These are phyloP conservation scores for Regulus satrapa DNA, from an alignment of 2,113 vertebrate genomes.

Conservation along the genomic window DNA sequence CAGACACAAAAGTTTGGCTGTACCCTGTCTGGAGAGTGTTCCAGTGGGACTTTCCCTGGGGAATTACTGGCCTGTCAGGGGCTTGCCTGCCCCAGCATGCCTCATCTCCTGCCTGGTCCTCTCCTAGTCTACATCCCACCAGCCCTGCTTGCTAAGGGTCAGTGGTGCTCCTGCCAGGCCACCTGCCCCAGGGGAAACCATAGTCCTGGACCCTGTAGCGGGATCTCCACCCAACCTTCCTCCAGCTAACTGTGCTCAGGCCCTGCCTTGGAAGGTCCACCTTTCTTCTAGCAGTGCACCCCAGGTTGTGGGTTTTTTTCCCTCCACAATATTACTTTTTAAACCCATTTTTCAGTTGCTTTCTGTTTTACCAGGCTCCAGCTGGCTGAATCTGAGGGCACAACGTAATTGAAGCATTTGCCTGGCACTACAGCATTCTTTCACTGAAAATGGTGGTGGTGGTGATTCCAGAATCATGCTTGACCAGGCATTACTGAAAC, in stretches of 20 bases:
- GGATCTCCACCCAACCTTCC: not conserved
- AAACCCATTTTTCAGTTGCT: not conserved
- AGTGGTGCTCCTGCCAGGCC: not conserved
- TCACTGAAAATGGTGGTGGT: not conserved
- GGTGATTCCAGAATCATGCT: not conserved
- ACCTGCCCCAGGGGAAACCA: not conserved
- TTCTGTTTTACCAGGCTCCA: not conserved
- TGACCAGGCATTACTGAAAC: not conserved
- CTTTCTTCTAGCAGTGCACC: not conserved
- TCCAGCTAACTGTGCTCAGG: not conserved
- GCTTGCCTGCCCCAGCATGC: fast-evolving
- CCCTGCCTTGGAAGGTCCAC: not conserved
- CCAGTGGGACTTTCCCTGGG: not conserved
- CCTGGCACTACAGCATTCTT: not conserved
- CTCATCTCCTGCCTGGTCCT: not conserved
- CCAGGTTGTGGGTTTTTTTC: fast-evolving
- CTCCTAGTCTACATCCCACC: not conserved
- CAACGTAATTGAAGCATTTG: not conserved
- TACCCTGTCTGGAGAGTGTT: not conserved
- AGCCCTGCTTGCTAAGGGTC: not conserved
- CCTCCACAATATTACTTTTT: not conserved
- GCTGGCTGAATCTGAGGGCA: not conserved
- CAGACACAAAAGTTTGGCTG: not conserved
- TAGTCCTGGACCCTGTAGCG: fast-evolving
- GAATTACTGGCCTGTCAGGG: not conserved